These are phyloP conservation scores for Herpetotheres cachinnans DNA, from an alignment of 2,113 vertebrate species.

Conservation along the genomic window DNA sequence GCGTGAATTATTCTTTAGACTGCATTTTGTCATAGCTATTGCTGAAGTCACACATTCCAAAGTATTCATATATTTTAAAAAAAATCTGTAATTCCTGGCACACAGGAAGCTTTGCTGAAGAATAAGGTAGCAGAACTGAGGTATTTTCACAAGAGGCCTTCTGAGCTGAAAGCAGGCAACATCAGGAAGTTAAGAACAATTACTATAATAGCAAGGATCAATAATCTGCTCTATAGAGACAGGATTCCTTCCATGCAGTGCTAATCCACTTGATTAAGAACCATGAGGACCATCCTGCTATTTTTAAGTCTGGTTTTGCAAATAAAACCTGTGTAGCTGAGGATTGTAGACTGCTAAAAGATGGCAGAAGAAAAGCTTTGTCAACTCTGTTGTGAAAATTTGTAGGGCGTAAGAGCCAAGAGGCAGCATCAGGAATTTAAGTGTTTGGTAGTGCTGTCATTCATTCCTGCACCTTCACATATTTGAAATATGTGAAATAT, in stretches of 20 bases:
- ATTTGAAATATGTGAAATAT: no score
- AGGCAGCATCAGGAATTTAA: not conserved
- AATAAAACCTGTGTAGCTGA: not conserved
- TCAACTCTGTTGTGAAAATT: not conserved
- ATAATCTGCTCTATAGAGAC: not conserved
- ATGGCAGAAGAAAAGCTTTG: not conserved
- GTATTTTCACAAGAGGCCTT: not conserved
- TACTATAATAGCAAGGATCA: not conserved
- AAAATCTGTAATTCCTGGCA: not conserved
- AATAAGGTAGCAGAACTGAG: not conserved
- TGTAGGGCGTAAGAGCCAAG: not conserved
- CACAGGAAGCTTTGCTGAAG: not conserved
- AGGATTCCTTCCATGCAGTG: not conserved
- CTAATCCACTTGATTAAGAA: not conserved
- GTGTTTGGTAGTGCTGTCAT: not conserved
- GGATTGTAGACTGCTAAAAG: not conserved
- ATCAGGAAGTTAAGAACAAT: not conserved
- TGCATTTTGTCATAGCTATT: not conserved
- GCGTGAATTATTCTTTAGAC: not conserved
- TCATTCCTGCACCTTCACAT: not conserved
- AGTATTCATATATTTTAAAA: fast-evolving
- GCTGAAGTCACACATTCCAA: not conserved
- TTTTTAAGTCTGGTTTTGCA: not conserved
- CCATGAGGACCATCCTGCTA: not conserved
- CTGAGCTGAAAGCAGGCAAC: not conserved